These are phyloP conservation scores for Lepidocyrtinus sp. DNA, from an alignment of 2,888 invertebrate genomes.

Conservation along the genomic window DNA sequence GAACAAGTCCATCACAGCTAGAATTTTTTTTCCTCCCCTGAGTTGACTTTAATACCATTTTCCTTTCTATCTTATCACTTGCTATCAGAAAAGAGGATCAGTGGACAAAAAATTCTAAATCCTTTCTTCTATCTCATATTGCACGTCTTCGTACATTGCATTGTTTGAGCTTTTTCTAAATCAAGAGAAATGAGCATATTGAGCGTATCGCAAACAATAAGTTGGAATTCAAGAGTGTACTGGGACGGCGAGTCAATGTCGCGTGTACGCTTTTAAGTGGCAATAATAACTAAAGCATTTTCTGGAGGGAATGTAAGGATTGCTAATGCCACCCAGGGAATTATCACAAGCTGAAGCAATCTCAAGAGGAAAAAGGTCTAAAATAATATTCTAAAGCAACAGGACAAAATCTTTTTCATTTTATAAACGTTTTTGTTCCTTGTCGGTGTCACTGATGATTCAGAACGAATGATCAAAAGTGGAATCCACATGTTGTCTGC, in stretches of 20 bases:
- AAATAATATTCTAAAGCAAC: constrained; percentile 10
- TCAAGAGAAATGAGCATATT: constrained; percentile 30
- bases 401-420: constrained; percentile 8
- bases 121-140: constrained; percentile 24
- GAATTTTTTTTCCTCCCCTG: neutral
- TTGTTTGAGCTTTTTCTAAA: constrained; percentile 17
- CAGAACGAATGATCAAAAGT: constrained; percentile 27
- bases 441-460: constrained; percentile 28
- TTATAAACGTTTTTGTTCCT: neutral
- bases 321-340: constrained; percentile 44
- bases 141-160: constrained; percentile 46
- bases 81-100: constrained; percentile 35
- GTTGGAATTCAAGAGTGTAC: neutral
- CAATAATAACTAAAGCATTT: constrained; percentile 44
- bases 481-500: constrained; percentile 17
- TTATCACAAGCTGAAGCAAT: constrained; percentile 8
- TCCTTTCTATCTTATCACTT: constrained; percentile 39
- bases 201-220: constrained; percentile 23
- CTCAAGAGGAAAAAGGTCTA: constrained; percentile 26
- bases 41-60: constrained; percentile 15
- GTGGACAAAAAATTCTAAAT: constrained; percentile 32
- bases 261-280: constrained; percentile 18
- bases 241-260: constrained; percentile 4
- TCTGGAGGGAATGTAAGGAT: constrained; percentile 9
- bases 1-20: neutral